Evolutionary conservation across 2,113 vertebrate genomes (phyloP).

Genomic region (Cyrtonyx montezumae): DNA sequence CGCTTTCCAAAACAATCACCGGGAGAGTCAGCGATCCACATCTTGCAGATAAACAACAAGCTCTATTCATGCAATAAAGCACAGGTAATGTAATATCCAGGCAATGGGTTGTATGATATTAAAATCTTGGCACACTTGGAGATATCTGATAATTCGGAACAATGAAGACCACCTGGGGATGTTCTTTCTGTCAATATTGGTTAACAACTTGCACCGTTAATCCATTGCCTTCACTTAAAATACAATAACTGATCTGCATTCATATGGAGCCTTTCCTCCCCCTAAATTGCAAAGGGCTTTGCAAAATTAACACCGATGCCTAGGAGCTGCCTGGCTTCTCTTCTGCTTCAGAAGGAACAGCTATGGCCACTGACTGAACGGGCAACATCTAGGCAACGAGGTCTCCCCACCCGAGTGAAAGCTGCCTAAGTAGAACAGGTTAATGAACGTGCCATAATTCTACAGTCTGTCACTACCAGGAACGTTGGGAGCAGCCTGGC

Average conservation of each 20-base stretch:
- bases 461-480: no score
- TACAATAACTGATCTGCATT: neutral
- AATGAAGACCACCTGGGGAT: neutral
- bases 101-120: neutral
- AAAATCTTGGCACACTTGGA: neutral
- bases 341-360: neutral
- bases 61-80: slow-evolving; percentile 12
- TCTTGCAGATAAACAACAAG: slow-evolving; percentile 26
- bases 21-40: slow-evolving; percentile 44
- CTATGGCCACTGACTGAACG: neutral
- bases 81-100: slow-evolving; percentile 1
- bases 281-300: neutral
- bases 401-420: neutral
- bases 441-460: neutral
- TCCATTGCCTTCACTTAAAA: neutral
- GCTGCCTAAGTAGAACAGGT: neutral
- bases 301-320: neutral
- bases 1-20: slow-evolving; percentile 55
- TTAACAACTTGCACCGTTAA: neutral
- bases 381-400: accelerated
- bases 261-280: neutral
- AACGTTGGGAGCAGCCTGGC: neutral
- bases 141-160: neutral
- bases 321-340: neutral
- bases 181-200: neutral